Percentiles rank a stretch among this genome's conserved stretches.
Conservation (phyloP, 2,113 vertebrate species). For the Noctilio leporinus region DNA sequence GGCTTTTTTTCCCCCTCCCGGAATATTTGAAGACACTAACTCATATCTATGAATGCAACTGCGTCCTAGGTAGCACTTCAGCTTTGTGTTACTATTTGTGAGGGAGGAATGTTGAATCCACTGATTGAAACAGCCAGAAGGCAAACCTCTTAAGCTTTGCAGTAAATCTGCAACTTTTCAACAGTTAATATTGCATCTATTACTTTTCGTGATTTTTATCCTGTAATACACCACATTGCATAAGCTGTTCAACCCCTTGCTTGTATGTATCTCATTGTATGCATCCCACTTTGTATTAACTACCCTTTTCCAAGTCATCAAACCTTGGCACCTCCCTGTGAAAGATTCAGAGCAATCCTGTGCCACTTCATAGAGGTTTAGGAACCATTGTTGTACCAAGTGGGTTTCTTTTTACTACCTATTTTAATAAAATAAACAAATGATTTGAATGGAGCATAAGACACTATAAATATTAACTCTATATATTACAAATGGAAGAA, state of each 20-base stretch:
- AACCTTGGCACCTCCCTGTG: background rate
- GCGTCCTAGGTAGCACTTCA: background rate
- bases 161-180: background rate
- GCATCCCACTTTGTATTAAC: background rate
- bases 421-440: background rate
- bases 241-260: background rate
- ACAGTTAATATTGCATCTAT: background rate
- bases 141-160: background rate
- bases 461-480: background rate
- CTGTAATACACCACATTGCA: background rate
- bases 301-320: background rate
- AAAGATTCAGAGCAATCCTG: background rate
- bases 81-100: background rate
- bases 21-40: background rate
- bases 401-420: background rate
- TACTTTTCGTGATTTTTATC: background rate
- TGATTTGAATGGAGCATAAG: background rate
- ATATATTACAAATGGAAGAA: background rate
- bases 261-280: background rate
- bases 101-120: background rate
- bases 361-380: no score
- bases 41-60: background rate
- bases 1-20: background rate
- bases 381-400: background rate
- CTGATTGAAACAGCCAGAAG: background rate